Percentiles rank a stretch among this genome's conserved stretches.
phyloP scores from a whole-genome alignment of 2,888 invertebrate species.

The Gari tellinella region DNA sequence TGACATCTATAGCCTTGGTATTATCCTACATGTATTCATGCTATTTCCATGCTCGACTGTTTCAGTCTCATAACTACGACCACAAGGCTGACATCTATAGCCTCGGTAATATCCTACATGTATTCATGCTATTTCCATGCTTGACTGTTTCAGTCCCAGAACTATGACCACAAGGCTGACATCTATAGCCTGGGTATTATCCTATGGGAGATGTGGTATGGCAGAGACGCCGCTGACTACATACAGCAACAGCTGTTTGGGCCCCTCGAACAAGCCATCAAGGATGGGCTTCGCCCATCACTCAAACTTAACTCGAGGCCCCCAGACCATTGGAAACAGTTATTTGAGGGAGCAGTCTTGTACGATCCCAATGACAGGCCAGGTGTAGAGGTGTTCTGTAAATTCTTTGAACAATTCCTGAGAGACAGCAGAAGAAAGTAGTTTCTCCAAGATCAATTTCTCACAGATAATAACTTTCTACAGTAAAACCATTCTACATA shows the following conservation, averaged over 20 bases:
- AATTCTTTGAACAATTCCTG: slow-evolving; percentile 48
- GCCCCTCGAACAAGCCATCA: slow-evolving; percentile 66
- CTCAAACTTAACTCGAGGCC: slow-evolving; percentile 64
- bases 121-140: too few species aligned
- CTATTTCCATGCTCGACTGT: too few species aligned
- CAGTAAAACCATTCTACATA: too few species aligned
- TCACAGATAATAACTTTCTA: too few species aligned
- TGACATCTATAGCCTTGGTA: too few species aligned
- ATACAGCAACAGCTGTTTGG: slow-evolving; percentile 63
- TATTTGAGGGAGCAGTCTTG: slow-evolving; percentile 68
- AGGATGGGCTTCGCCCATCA: slow-evolving; percentile 69
- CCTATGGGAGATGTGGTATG: slow-evolving; percentile 80
- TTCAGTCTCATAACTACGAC: too few species aligned
- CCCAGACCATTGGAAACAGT: slow-evolving; percentile 58
- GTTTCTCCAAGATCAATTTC: not conserved
- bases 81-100: too few species aligned
- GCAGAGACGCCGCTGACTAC: slow-evolving; percentile 71
- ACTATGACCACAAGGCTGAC: slow-evolving; percentile 60
- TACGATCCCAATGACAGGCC: slow-evolving; percentile 63
- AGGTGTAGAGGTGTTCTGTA: slow-evolving; percentile 21
- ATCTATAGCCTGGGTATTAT: slow-evolving; percentile 69
- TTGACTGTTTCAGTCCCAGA: slow-evolving; percentile 41
- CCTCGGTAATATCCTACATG: slow-evolving; percentile 67
- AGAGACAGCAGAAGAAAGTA: slow-evolving; percentile 10
- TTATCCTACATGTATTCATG: too few species aligned